Evolutionary conservation across 2,797 vertebrate genomes (phyloP).

Genomic region (Onychomys torridus): DNA sequence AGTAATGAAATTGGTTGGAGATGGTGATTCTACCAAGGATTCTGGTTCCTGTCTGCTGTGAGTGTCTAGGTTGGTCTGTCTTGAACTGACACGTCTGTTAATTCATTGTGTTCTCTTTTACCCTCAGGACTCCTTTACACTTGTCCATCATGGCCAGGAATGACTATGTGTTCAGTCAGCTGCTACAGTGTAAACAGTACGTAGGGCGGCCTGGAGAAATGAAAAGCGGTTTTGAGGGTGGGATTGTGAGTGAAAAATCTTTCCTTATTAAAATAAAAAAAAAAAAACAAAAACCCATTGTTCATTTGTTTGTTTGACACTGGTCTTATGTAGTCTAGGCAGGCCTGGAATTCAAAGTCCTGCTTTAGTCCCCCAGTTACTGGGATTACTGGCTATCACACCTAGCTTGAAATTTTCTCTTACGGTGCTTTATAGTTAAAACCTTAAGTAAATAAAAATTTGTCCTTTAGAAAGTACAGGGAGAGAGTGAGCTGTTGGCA

Average conservation of each 20-base stretch:
- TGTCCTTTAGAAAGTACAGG: background rate
- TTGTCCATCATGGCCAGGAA: conserved; percentile 95
- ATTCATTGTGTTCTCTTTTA: background rate
- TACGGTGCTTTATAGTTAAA: background rate
- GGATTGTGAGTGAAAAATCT: conserved; percentile 61
- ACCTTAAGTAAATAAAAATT: conserved; percentile 15
- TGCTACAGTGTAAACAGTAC: conserved; percentile 98
- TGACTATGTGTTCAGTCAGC: conserved; percentile 96
- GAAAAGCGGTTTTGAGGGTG: conserved; percentile 63
- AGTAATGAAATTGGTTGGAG: background rate
- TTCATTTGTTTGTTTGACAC: background rate
- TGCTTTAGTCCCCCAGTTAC: background rate
- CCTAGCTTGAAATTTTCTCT: background rate
- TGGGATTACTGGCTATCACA: background rate
- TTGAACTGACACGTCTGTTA: background rate
- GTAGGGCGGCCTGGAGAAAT: conserved; percentile 78
- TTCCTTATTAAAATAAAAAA: background rate
- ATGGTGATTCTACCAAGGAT: background rate
- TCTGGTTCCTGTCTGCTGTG: background rate
- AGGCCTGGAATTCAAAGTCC: background rate
- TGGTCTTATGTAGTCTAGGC: background rate
- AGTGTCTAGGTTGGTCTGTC: background rate
- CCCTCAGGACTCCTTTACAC: conserved; percentile 94
- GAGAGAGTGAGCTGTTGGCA: background rate
- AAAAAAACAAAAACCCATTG: background rate